phyloP scores from a whole-genome alignment of 2,797 vertebrate species.

The Poeciliopsis paucimaculata region DNA sequence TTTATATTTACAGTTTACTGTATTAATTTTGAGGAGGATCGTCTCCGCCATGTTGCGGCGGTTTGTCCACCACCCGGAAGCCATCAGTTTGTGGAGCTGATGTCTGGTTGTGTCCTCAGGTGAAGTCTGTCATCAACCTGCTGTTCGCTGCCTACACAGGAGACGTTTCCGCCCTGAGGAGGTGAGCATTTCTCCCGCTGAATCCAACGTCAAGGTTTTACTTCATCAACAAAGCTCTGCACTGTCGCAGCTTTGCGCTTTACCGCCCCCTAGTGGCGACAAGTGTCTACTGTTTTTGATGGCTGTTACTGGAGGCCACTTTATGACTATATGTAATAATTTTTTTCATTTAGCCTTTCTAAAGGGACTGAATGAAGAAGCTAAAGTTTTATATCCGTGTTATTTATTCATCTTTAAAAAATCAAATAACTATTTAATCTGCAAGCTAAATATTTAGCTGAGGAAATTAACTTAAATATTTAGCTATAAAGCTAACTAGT shows the following conservation, averaged over 20 bases:
- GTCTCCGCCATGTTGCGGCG: neutral
- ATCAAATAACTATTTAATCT: too few relatives aligned
- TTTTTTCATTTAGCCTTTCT: too few relatives aligned
- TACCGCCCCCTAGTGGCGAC: slow-evolving; percentile 15
- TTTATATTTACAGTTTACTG: neutral
- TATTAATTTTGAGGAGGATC: neutral
- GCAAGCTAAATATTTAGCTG: too few relatives aligned
- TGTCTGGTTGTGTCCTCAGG: slow-evolving; percentile 76
- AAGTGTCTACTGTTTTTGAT: neutral
- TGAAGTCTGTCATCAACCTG: slow-evolving; percentile 98
- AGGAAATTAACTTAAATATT: too few relatives aligned
- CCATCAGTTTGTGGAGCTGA: neutral
- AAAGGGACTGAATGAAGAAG: too few relatives aligned
- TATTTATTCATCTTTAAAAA: too few relatives aligned
- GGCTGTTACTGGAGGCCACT: neutral
- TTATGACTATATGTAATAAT: neutral
- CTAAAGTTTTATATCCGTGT: too few relatives aligned
- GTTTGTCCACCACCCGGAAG: neutral
- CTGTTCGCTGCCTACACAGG: slow-evolving; percentile 97
- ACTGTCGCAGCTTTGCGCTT: neutral
- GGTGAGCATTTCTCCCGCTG: slow-evolving; percentile 75
- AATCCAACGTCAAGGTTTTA: neutral
- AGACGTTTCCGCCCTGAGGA: slow-evolving; percentile 94
- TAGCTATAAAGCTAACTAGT: too few relatives aligned
- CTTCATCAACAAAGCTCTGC: neutral